phyloP scores from a whole-genome alignment of 2,888 invertebrate species.

The Gasteruption jaculator region DNA sequence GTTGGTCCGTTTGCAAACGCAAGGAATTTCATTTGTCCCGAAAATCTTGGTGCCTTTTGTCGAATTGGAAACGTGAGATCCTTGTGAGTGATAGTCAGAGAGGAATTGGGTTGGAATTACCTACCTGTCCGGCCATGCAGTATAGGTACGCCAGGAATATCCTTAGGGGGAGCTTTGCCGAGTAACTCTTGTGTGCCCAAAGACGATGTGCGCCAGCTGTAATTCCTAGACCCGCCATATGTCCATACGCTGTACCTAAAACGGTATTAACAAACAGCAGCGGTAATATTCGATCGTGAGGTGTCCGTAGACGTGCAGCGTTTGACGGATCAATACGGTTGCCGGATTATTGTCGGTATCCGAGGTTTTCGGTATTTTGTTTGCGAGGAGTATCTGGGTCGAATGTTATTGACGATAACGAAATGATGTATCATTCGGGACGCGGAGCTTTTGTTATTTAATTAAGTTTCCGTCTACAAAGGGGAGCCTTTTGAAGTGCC shows the following conservation, averaged over 20 bases:
- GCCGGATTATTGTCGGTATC: neutral
- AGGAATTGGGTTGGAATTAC: too few relatives aligned
- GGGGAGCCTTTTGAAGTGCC: too few relatives aligned
- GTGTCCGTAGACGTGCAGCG: too few relatives aligned
- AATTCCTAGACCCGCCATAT: conserved; percentile 61
- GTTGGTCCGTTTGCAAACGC: too few relatives aligned
- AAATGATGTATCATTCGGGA: too few relatives aligned
- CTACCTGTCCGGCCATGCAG: conserved; percentile 81
- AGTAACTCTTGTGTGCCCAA: conserved; percentile 89
- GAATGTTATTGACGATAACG: too few relatives aligned
- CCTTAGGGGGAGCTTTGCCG: conserved; percentile 70
- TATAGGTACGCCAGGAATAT: conserved; percentile 78
- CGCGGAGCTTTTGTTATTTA: too few relatives aligned
- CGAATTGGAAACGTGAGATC: neutral
- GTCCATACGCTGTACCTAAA: conserved; percentile 31
- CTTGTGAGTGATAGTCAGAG: neutral
- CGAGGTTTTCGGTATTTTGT: too few relatives aligned
- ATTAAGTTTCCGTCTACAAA: too few relatives aligned
- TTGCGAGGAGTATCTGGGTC: too few relatives aligned
- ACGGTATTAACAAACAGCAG: conserved; percentile 7
- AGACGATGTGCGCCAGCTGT: conserved; percentile 91
- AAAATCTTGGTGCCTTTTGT: too few relatives aligned
- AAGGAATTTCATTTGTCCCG: too few relatives aligned
- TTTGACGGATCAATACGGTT: neutral
- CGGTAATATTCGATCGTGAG: neutral